phyloP scores from a whole-genome alignment of 2,113 vertebrate genomes.

The Engystomops pustulosus region DNA sequence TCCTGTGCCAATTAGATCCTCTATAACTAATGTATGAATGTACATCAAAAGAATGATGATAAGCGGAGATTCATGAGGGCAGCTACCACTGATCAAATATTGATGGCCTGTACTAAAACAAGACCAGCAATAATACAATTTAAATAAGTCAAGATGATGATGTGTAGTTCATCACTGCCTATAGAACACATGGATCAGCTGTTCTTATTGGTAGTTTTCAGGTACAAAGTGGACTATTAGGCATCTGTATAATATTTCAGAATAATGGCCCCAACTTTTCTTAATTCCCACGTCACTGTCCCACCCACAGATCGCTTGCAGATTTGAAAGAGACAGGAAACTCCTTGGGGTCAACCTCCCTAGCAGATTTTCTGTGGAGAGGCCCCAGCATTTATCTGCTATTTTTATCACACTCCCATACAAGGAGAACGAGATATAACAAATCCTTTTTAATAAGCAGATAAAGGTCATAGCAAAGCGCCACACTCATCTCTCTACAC shows the following conservation, averaged over 20 bases:
- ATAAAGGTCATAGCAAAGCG: slow-evolving; percentile 32
- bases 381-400: slow-evolving; percentile 20
- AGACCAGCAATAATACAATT: too few relatives aligned
- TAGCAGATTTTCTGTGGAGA: not conserved
- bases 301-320: slow-evolving; percentile 19
- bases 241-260: not conserved
- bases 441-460: slow-evolving; percentile 50
- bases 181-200: too few relatives aligned
- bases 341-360: slow-evolving; percentile 25
- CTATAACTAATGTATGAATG: too few relatives aligned
- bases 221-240: not conserved
- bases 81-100: too few relatives aligned
- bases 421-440: slow-evolving; percentile 35
- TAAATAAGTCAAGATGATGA: too few relatives aligned
- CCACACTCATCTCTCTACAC: not conserved
- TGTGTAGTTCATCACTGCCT: too few relatives aligned
- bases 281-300: not conserved
- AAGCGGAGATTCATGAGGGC: too few relatives aligned
- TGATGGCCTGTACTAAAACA: too few relatives aligned
- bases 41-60: too few relatives aligned
- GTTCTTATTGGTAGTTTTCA: not conserved
- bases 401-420: slow-evolving; percentile 49
- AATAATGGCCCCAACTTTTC: slow-evolving; percentile 14
- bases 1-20: too few relatives aligned
- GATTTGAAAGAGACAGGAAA: slow-evolving; percentile 20